phyloP scores from a whole-genome alignment of 2,888 invertebrate genomes.

The Tipula vernalis region DNA sequence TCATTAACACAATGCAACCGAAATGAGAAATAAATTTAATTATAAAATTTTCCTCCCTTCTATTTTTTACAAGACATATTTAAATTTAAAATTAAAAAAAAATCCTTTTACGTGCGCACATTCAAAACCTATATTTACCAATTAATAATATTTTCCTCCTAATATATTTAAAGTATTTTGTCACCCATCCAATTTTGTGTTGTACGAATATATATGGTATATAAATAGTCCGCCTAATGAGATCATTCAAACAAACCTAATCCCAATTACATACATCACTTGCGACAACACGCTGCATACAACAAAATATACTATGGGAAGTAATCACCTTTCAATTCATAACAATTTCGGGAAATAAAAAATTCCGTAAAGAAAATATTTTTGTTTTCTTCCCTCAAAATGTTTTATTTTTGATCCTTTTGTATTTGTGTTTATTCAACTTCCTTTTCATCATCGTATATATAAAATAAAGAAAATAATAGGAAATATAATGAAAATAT shows the following conservation, averaged over 20 bases:
- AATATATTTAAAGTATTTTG: not conserved
- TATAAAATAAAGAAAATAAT: not conserved
- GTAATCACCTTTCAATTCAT: not conserved
- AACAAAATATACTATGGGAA: not conserved
- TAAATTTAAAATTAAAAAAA: not conserved
- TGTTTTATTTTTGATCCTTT: not conserved
- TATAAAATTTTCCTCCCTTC: not conserved
- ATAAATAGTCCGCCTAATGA: not conserved
- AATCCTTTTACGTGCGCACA: not conserved
- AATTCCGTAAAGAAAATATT: not conserved
- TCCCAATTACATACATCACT: not conserved
- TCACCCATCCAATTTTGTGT: not conserved
- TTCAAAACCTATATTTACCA: not conserved
- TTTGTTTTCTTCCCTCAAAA: not conserved
- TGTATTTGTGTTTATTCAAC: not conserved
- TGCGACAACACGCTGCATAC: not conserved
- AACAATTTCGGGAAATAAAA: not conserved
- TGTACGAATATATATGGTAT: not conserved
- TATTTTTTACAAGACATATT: not conserved
- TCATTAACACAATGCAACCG: not conserved
- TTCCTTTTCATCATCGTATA: not conserved
- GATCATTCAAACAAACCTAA: slow-evolving; percentile 4
- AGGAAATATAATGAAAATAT: not conserved
- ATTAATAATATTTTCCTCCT: not conserved
- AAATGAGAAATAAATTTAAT: not conserved